phyloP scores from a whole-genome alignment of 2,113 vertebrate species.

The Microtus oregoni region DNA sequence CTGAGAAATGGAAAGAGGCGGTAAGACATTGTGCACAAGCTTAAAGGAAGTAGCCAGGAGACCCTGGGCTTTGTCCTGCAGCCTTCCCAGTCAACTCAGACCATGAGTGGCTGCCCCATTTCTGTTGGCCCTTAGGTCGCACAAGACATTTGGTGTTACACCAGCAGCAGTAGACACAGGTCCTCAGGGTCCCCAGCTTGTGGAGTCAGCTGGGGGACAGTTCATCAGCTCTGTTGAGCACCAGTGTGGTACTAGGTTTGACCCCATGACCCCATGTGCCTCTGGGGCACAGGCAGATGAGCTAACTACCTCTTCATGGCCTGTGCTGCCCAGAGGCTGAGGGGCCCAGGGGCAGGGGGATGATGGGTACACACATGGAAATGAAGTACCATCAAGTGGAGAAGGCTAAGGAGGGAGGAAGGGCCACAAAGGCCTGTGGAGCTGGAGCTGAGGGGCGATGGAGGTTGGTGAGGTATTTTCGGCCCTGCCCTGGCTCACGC shows the following conservation, averaged over 20 bases:
- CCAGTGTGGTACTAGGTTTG: not conserved
- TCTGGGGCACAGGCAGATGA: not conserved
- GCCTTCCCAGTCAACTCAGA: too few species aligned
- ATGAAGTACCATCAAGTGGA: not conserved
- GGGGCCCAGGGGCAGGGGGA: not conserved
- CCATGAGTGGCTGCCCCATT: accelerated
- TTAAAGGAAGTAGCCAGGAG: accelerated
- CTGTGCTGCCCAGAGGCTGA: not conserved
- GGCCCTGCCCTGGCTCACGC: not conserved
- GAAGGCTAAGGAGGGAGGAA: too few species aligned
- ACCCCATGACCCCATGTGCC: accelerated
- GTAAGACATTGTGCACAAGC: not conserved
- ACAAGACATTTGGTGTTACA: not conserved
- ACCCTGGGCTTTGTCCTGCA: not conserved
- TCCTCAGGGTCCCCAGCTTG: not conserved
- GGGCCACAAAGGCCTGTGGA: not conserved
- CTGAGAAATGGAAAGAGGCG: accelerated
- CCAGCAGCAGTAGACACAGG: not conserved
- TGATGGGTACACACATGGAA: not conserved
- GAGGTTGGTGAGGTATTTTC: slow-evolving; percentile 52
- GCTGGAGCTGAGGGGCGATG: not conserved
- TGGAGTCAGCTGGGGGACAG: accelerated
- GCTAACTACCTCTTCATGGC: not conserved
- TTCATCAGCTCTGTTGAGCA: not conserved
- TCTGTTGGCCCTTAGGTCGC: not conserved